phyloP scores from a whole-genome alignment of 2,797 vertebrate species.

The Pseudotriccus pelzelni region DNA sequence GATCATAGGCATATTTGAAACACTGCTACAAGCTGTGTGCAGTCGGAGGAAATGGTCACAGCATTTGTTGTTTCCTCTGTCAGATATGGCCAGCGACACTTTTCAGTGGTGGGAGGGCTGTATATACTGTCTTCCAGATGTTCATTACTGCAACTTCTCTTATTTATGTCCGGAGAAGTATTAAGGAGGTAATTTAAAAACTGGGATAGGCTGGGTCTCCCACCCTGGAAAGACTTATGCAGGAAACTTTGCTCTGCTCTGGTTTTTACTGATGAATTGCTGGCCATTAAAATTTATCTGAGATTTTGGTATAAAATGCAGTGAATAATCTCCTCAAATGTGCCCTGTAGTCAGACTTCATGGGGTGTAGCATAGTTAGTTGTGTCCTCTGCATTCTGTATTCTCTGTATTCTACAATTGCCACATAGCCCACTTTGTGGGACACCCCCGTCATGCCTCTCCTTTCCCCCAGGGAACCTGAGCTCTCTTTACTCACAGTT shows the following conservation, averaged over 20 bases:
- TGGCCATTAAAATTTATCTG: conserved; percentile 7
- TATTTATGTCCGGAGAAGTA: conserved; percentile 16
- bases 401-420: not conserved
- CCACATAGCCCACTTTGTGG: rapidly evolving
- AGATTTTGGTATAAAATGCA: not conserved
- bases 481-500: not conserved
- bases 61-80: conserved; percentile 30
- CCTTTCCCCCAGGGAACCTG: not conserved
- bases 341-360: not conserved
- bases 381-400: not conserved
- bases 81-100: not conserved
- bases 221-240: conserved; percentile 37
- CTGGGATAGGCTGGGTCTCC: conserved; percentile 10
- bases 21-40: conserved; percentile 34
- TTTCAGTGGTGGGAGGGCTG: not conserved
- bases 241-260: not conserved
- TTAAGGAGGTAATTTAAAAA: conserved; percentile 22
- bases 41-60: not conserved
- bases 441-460: no score
- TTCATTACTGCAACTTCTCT: conserved; percentile 24
- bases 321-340: not conserved
- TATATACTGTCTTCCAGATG: conserved; percentile 32
- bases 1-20: conserved; percentile 36
- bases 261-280: not conserved
- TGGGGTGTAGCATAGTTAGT: not conserved